Percentiles rank a stretch among this genome's conserved stretches.
Conservation (phyloP, 1,140 invertebrate species). For the Drosophila trapezifrons region DNA sequence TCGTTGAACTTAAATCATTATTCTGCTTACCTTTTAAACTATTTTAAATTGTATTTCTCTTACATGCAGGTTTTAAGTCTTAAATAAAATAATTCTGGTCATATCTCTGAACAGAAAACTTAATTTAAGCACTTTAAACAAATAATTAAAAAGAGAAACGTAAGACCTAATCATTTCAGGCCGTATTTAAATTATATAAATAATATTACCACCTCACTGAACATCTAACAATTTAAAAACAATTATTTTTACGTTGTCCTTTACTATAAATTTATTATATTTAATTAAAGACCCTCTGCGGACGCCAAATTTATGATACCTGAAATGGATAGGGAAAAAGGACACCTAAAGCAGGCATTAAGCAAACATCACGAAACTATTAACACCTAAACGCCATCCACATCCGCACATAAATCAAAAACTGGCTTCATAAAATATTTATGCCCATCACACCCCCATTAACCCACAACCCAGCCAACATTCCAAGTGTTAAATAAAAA, state of each 20-base stretch:
- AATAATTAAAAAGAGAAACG: background rate
- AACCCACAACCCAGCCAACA: conserved; percentile 9
- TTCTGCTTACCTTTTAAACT: background rate
- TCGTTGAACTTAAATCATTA: too few species aligned
- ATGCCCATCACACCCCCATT: conserved; percentile 30
- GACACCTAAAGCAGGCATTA: conserved; percentile 9
- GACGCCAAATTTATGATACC: background rate
- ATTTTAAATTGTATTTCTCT: background rate
- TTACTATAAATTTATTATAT: conserved; percentile 13
- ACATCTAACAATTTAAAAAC: background rate
- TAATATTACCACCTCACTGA: background rate
- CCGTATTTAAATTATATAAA: too few species aligned
- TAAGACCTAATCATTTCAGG: too few species aligned
- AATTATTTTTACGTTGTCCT: background rate
- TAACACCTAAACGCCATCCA: conserved; percentile 68
- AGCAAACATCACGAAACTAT: conserved; percentile 57
- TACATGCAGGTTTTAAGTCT: background rate
- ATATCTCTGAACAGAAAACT: background rate
- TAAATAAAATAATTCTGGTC: background rate
- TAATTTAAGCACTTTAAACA: background rate
- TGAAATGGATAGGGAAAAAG: background rate
- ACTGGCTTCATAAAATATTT: conserved; percentile 78
- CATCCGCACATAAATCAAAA: conserved; percentile 67
- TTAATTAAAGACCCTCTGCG: conserved; percentile 3
- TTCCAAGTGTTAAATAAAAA: conserved; percentile 69